These are phyloP conservation scores for Orthonyx spaldingii DNA, from an alignment of 2,113 vertebrate genomes.

Conservation along the genomic window DNA sequence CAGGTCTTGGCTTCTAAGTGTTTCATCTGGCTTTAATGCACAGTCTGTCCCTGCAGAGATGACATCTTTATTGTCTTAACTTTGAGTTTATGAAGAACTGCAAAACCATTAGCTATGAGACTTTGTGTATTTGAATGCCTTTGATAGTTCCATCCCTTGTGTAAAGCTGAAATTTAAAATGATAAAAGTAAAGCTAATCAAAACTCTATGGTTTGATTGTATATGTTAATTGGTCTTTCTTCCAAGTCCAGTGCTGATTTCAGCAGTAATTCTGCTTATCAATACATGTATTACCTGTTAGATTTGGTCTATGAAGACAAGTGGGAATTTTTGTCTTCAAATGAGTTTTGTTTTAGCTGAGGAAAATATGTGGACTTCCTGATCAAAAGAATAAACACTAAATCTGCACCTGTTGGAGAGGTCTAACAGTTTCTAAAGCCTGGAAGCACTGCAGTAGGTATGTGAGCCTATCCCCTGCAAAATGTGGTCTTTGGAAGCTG, in stretches of 20 bases:
- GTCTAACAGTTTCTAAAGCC: background rate
- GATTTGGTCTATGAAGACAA: background rate
- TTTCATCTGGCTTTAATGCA: background rate
- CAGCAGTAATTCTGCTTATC: background rate
- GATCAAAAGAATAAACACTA: background rate
- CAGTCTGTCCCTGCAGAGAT: background rate
- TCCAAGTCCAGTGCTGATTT: background rate
- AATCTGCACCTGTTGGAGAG: background rate
- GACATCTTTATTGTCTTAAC: background rate
- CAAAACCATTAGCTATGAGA: background rate
- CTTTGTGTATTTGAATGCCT: background rate
- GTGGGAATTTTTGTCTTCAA: background rate
- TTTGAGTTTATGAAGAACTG: background rate
- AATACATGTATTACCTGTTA: rapidly evolving
- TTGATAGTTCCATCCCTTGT: background rate
- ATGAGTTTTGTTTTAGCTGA: background rate
- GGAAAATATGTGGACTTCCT: background rate
- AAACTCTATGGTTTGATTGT: background rate
- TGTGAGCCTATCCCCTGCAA: background rate
- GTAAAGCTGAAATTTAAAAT: background rate
- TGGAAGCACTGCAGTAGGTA: background rate
- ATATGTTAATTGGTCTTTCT: background rate
- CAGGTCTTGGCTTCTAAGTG: background rate
- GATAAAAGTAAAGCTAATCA: background rate
- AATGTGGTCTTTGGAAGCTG: background rate